A percentile compares a stretch with the other conserved stretches of the same genome.
Evolutionary conservation across 1,140 invertebrate genomes (phyloP).

Genomic region (Grapholita molesta): DNA sequence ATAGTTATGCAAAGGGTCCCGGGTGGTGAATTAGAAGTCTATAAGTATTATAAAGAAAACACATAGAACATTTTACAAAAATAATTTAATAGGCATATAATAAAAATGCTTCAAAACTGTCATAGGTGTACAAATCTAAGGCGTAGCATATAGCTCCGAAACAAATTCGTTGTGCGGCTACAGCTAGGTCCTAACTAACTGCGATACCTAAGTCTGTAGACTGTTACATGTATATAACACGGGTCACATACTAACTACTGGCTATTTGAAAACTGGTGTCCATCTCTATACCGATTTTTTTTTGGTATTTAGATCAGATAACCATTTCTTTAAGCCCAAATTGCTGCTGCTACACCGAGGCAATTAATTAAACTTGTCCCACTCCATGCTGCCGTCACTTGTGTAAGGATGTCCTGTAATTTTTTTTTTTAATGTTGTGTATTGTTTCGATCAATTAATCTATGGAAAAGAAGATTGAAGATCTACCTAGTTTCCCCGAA

Average conservation of each 20-base stretch:
- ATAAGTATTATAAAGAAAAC: slow-evolving; percentile 27
- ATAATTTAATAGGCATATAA: slow-evolving; percentile 77
- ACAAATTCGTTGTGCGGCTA: slow-evolving; percentile 60
- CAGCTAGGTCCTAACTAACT: neutral
- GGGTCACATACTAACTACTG: too few species aligned
- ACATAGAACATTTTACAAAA: slow-evolving; percentile 63
- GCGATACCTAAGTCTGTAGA: slow-evolving; percentile 7
- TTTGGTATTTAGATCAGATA: neutral
- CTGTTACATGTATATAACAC: neutral
- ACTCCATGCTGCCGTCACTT: too few species aligned
- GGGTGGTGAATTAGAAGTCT: neutral
- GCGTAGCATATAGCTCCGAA: slow-evolving; percentile 55
- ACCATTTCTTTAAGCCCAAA: neutral
- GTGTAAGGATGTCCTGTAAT: too few species aligned
- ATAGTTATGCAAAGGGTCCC: neutral
- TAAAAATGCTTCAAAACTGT: slow-evolving; percentile 76
- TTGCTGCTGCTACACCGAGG: neutral
- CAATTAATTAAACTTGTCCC: too few species aligned
- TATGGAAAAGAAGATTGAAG: too few species aligned
- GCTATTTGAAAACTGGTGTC: neutral
- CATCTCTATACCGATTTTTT: too few species aligned
- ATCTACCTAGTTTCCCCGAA: too few species aligned
- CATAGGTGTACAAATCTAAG: slow-evolving; percentile 74
- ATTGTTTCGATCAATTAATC: too few species aligned
- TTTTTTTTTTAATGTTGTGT: too few species aligned